Evolutionary conservation across 2,888 invertebrate species (phyloP), one percentile per base, ranked within the genome.

Genomic region (Phengaris alcon): DNA sequence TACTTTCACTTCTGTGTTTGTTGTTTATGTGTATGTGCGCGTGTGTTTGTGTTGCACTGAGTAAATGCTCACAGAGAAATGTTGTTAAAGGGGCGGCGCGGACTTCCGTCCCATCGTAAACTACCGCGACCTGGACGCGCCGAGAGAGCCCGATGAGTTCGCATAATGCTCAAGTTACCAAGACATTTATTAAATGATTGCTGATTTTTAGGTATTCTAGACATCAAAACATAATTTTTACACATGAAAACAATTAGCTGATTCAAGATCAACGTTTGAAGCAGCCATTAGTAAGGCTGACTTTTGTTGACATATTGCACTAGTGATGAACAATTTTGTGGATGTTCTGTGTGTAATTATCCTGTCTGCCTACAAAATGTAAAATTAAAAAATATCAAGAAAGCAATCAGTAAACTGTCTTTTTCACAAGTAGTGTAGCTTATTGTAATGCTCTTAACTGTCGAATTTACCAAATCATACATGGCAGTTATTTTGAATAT

Each of bases 111-210:
- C 97, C 84, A 96, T 98, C 87, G 97, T 98, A 88, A 97, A 98
- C 94, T 98, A 98, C 94, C 95, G 98, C 88, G 98, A 98, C 94
- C 95, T 98, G 94, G 98, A 98, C 91, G 98, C 98, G 81, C 98
- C 98, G 79, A 95, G 97, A 89, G 98, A 98, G 91, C 97, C 97
- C 80, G 97, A 97, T 91, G 97, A 97, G 91, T 97, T 97, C 92
- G 94, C 72, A 7, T 72, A 72, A 13, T 22, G 69, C 22, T 51
- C 6, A 35, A 35, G 2, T 52, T 52, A 72, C 72, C 72, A 44
- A 68, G 68, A 35, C 15, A 72, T 54, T 54, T 72, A 46, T 69
- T 48, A n/a, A n/a, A 59, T 59, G 6, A 12, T 59, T 8, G 57
- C 44, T 46, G 12, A 52, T 10, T 10, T 52, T 52, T 52, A 52